A percentile compares a stretch with the other conserved stretches of the same genome.
Evolutionary conservation across 2,113 vertebrate genomes (phyloP).

Genomic region (Cololabis saira): DNA sequence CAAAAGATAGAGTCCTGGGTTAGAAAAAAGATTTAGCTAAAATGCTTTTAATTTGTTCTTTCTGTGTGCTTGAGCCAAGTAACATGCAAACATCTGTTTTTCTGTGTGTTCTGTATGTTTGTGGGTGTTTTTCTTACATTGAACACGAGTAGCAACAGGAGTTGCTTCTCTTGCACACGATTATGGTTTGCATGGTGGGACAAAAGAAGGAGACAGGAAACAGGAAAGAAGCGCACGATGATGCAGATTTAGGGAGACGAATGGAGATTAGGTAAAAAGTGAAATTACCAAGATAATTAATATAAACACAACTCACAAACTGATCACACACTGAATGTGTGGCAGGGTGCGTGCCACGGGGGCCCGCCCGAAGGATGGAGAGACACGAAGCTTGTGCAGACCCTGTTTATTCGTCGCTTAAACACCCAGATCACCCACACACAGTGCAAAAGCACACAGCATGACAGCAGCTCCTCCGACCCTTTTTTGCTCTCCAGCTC

Average conservation of each 20-base stretch:
- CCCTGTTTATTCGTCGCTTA: too few relatives aligned
- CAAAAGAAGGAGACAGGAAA: conserved; percentile 19
- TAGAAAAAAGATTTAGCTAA: conserved; percentile 18
- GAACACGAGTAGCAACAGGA: conserved; percentile 19
- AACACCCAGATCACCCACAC: too few relatives aligned
- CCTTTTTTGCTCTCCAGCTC: too few relatives aligned
- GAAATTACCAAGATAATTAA: conserved; percentile 11
- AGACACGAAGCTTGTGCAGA: too few relatives aligned
- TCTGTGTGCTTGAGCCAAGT: conserved; percentile 5
- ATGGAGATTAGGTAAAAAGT: conserved; percentile 6
- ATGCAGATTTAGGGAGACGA: conserved; percentile 9
- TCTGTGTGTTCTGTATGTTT: conserved; percentile 8
- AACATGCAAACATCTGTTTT: conserved; percentile 11
- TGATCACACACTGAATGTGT: too few relatives aligned
- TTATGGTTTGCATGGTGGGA: conserved; percentile 8
- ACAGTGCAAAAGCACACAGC: too few relatives aligned
- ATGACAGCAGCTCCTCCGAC: too few relatives aligned
- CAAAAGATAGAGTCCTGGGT: conserved; percentile 31
- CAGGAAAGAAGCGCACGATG: conserved; percentile 15
- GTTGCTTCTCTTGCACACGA: conserved; percentile 28
- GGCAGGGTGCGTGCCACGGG: too few relatives aligned
- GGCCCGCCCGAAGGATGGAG: too few relatives aligned
- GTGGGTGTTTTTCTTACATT: conserved; percentile 16
- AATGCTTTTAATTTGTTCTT: conserved; percentile 8
- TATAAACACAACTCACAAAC: not conserved